phyloP scores from a whole-genome alignment of 2,113 vertebrate genomes.

The Pluvialis apricaria region DNA sequence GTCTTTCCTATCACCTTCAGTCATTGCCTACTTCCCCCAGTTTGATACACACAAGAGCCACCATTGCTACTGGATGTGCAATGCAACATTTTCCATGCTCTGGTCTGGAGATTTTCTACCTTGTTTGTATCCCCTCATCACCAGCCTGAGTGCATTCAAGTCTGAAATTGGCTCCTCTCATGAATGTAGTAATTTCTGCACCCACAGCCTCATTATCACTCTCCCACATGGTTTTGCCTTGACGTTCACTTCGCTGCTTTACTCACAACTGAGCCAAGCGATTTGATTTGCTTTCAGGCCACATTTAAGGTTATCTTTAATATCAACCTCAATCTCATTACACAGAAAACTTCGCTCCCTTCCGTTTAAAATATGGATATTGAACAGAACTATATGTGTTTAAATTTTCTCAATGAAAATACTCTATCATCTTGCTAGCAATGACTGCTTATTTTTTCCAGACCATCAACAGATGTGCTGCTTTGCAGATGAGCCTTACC shows the following conservation, averaged over 20 bases:
- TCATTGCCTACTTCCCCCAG: not conserved
- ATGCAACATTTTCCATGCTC: not conserved
- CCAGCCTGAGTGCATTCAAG: not conserved
- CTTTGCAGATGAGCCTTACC: not conserved
- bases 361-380: not conserved
- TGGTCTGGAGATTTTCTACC: not conserved
- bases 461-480: not conserved
- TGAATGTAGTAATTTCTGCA: constrained; percentile 10
- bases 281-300: constrained; percentile 12
- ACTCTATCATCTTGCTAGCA: not conserved
- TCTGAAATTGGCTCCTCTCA: constrained; percentile 44
- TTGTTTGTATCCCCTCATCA: not conserved
- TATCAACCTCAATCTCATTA: not conserved
- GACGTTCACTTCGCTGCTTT: not conserved
- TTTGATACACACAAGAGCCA: not conserved
- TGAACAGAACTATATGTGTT: not conserved
- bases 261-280: not conserved
- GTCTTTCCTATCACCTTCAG: not conserved
- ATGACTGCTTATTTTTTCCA: not conserved
- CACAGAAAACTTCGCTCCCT: not conserved
- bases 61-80: not conserved
- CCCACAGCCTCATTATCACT: not conserved
- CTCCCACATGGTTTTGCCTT: not conserved
- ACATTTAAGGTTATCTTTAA: not conserved
- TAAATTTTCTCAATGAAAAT: not conserved